Percentiles rank a stretch among this genome's conserved stretches.
Conservation (phyloP, 2,113 vertebrate species). For the Hippocampus guttulatus region DNA sequence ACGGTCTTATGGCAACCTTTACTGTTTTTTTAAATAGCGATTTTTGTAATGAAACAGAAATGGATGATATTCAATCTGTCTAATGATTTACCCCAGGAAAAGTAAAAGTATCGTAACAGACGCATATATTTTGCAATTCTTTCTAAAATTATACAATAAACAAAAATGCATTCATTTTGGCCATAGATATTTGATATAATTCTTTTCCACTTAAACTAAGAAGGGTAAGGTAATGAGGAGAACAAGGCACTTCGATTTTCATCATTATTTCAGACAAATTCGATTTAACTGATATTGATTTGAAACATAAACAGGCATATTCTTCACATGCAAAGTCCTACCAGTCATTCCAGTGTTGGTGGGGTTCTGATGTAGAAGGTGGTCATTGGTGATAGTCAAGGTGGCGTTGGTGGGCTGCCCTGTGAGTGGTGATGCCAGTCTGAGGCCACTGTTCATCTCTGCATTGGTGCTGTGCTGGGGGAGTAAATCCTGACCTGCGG, state of each 20-base stretch:
- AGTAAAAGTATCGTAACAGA: background rate
- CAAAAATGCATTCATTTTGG: constrained; percentile 1
- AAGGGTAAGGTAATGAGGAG: background rate
- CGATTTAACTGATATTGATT: background rate
- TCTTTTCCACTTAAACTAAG: constrained; percentile 41
- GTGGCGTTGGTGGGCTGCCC: constrained; percentile 69
- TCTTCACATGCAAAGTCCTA: background rate
- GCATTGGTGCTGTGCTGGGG: constrained; percentile 68
- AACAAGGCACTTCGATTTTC: background rate
- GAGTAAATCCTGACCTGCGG: constrained; percentile 82
- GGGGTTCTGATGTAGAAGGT: constrained; percentile 79
- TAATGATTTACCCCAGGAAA: background rate
- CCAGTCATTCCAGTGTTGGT: constrained; percentile 57
- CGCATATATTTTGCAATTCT: background rate
- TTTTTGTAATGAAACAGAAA: background rate
- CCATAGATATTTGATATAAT: background rate
- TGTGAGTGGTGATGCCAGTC: constrained; percentile 71
- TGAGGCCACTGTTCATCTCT: constrained; percentile 76
- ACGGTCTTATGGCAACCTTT: background rate
- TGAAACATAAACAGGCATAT: background rate
- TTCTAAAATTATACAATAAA: background rate
- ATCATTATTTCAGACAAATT: background rate
- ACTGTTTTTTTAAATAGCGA: background rate
- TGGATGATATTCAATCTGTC: background rate
- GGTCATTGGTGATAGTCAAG: constrained; percentile 79